phyloP scores from a whole-genome alignment of 2,797 vertebrate genomes.

The Decapterus maruadsi region DNA sequence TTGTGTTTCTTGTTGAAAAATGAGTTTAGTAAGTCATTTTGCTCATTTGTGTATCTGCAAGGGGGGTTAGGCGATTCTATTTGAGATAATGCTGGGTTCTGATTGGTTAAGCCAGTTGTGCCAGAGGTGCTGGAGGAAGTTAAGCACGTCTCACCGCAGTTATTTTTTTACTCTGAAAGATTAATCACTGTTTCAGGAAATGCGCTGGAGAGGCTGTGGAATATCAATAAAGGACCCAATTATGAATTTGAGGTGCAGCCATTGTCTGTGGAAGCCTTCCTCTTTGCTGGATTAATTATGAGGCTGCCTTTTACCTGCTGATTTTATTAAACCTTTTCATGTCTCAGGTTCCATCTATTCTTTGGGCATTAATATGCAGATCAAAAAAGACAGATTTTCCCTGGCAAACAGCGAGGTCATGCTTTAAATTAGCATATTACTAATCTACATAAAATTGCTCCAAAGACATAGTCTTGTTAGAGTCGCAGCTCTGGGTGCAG shows the following conservation, averaged over 20 bases:
- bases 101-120: slow-evolving; percentile 35
- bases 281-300: slow-evolving; percentile 81
- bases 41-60: slow-evolving; percentile 68
- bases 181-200: slow-evolving; percentile 77
- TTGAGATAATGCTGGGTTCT: slow-evolving; percentile 33
- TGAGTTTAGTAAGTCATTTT: slow-evolving; percentile 76
- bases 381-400: slow-evolving; percentile 80
- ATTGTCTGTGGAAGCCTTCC: slow-evolving; percentile 76
- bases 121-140: slow-evolving; percentile 46
- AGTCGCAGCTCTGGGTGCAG: slow-evolving; percentile 69
- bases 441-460: slow-evolving; percentile 83
- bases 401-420: slow-evolving; percentile 81
- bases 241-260: slow-evolving; percentile 72
- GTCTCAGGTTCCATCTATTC: slow-evolving; percentile 80
- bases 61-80: slow-evolving; percentile 27
- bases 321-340: slow-evolving; percentile 84
- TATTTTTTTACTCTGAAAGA: slow-evolving; percentile 47
- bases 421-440: slow-evolving; percentile 81
- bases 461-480: slow-evolving; percentile 77
- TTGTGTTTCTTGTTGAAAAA: slow-evolving; percentile 73
- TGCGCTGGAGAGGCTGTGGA: slow-evolving; percentile 64
- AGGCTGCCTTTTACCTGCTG: slow-evolving; percentile 79
- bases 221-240: slow-evolving; percentile 83
- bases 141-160: slow-evolving; percentile 32
- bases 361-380: slow-evolving; percentile 84